Conservation (phyloP, 2,113 vertebrate species). For the Gymnobelideus leadbeateri region DNA sequence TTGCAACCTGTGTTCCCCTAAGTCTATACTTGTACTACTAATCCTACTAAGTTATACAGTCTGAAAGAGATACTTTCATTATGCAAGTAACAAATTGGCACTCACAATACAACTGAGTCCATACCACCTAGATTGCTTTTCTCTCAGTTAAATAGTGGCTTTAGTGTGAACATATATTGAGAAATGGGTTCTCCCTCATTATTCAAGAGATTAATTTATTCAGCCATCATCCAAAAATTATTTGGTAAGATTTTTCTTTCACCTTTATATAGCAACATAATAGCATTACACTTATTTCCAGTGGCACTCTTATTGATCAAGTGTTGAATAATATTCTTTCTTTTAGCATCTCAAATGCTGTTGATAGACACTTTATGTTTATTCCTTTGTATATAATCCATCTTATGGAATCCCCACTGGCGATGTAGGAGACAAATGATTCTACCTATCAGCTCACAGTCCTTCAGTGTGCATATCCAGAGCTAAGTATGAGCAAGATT, state of each 20-base stretch:
- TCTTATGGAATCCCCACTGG: background rate
- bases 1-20: background rate
- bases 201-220: conserved; percentile 16
- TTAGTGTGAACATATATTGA: background rate
- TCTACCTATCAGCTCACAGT: background rate
- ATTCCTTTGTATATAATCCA: conserved; percentile 59
- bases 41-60: background rate
- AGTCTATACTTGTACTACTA: background rate
- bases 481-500: conserved; percentile 1
- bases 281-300: background rate
- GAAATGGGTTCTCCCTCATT: background rate
- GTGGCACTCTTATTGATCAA: conserved; percentile 24
- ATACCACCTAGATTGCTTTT: background rate
- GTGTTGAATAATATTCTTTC: conserved; percentile 46
- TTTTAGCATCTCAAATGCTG: conserved; percentile 53
- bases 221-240: conserved; percentile 38
- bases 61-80: background rate
- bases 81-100: background rate
- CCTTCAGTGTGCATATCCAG: background rate
- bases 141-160: background rate
- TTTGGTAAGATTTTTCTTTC: conserved; percentile 57
- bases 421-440: background rate
- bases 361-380: conserved; percentile 59
- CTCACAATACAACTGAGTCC: background rate
- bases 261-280: conserved; percentile 45